A percentile compares a stretch with the other conserved stretches of the same genome.
Conservation (phyloP, 2,888 invertebrate genomes). For the Tipula confusa region DNA sequence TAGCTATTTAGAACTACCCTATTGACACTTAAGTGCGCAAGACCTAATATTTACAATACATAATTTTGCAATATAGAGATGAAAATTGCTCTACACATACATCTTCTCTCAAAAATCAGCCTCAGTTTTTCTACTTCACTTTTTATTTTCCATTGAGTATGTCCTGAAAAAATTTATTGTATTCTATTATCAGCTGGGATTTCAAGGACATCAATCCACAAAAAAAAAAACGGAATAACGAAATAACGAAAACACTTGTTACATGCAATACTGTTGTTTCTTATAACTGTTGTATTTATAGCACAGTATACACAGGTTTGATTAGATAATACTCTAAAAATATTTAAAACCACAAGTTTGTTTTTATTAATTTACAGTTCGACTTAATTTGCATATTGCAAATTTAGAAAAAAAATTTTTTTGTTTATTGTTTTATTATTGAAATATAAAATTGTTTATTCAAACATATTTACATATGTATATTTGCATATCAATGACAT, state of each 20-base stretch:
- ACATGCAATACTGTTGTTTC: background rate
- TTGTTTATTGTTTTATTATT: conserved; percentile 21
- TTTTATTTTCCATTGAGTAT: background rate
- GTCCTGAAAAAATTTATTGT: background rate
- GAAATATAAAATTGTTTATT: background rate
- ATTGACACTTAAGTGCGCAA: background rate
- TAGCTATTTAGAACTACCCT: background rate
- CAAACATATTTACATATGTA: background rate
- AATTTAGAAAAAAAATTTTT: background rate
- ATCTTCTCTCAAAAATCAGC: background rate
- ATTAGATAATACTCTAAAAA: background rate
- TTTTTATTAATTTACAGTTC: background rate
- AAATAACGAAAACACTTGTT: background rate
- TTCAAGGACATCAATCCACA: background rate
- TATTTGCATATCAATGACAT: conserved; percentile 8
- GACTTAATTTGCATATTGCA: background rate
- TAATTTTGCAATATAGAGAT: background rate
- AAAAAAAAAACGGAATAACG: background rate
- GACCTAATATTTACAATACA: background rate
- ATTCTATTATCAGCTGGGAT: background rate
- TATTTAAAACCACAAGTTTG: background rate
- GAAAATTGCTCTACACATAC: background rate
- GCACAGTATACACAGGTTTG: background rate
- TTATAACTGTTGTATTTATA: background rate
- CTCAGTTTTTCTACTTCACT: background rate